A percentile compares a stretch with the other conserved stretches of the same genome.
Conservation (phyloP, 2,113 vertebrate genomes). For the Nymphicus hollandicus region DNA sequence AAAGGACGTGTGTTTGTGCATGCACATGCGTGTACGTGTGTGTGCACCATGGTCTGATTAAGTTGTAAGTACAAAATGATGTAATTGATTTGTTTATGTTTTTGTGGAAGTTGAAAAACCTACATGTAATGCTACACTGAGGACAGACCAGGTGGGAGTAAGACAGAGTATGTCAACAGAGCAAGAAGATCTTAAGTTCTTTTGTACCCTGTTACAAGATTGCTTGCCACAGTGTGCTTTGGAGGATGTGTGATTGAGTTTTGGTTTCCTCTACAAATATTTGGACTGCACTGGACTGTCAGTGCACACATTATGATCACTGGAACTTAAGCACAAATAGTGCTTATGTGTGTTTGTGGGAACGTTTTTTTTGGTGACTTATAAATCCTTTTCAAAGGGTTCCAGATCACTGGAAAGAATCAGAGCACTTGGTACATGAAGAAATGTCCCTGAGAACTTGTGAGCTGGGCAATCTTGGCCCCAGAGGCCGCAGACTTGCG, state of each 20-base stretch:
- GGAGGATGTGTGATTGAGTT: neutral
- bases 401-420: neutral
- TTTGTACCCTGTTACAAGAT: neutral
- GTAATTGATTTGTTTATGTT: neutral
- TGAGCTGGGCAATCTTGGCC: neutral
- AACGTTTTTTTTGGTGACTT: neutral
- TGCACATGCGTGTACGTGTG: rapidly evolving
- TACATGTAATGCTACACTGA: neutral
- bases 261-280: neutral
- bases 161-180: neutral
- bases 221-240: neutral
- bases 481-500: neutral
- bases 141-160: neutral
- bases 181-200: neutral
- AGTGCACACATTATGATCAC: neutral
- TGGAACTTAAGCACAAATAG: neutral
- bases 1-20: neutral
- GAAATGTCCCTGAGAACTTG: neutral
- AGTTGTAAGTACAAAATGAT: neutral
- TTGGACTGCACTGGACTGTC: neutral
- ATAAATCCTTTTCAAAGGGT: neutral
- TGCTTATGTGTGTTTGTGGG: neutral
- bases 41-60: neutral
- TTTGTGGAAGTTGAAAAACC: neutral
- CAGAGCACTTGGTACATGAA: neutral